Base-by-base conservation (phyloP, 2,888 invertebrate genomes). In the Temnothorax ravouxi region DNA sequence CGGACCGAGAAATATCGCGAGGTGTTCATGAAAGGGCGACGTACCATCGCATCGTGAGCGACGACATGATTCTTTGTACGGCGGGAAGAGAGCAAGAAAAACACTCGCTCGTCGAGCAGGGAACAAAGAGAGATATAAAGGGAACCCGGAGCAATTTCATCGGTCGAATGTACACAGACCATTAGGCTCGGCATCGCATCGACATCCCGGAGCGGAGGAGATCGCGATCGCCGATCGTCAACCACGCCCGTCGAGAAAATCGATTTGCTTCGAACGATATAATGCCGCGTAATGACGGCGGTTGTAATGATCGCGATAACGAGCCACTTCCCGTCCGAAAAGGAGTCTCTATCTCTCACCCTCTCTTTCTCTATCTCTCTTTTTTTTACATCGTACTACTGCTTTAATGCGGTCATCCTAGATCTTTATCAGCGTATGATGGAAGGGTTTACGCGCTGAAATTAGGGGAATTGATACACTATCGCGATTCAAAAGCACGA, bases 211-310 rank as follows among this genome's bases (percentile, higher is more conserved):
- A 52, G 69, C 59, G 56, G 62, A 54, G 56, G 69, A 67, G 86
- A 86, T 86, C 90, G 54, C 83, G 83, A 88, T 87, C 76, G 77
- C 44, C 62, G 86, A 75, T 67, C 82, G 71, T 84, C 83, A 74
- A 75, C 88, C 90, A 89, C 90, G 89, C 89, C 90, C 84, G 80
- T 75, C 62, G 84, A 83, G 86, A 84, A 86, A 90, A 90, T 90
- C 90, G 90, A 90, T 90, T 89, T 76, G 80, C 89, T 84, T 83
- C 76, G 84, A 86, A 90, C 90, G 90, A 90, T 87, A 88, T 90
- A 90, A 90, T 90, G 86, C 83, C 84, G 79, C 84, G 90, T 90
- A 90, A 90, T 90, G 90, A 90, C 83, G 80, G 82, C 75, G 88
- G 74, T 81, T 74, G 88, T 90, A 90, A 90, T 89, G 90, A 89